phyloP scores from a whole-genome alignment of 2,797 vertebrate genomes.

The Acipenser ruthenus region DNA sequence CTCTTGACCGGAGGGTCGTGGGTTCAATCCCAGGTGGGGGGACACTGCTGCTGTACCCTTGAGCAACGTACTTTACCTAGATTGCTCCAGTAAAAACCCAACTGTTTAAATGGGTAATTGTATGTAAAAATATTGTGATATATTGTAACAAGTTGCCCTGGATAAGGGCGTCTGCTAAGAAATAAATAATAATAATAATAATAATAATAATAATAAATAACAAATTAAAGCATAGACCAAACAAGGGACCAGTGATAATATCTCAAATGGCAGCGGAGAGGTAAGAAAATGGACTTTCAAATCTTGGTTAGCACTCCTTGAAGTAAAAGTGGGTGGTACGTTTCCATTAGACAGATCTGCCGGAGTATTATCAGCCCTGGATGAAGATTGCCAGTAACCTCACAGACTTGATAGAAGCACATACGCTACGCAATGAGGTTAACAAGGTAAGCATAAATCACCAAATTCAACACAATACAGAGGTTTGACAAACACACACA shows the following conservation, averaged over 20 bases:
- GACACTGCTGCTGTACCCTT: too few relatives aligned
- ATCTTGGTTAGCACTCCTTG: neutral
- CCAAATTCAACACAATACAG: neutral
- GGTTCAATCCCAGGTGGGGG: too few relatives aligned
- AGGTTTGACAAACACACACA: neutral
- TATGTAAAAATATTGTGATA: too few relatives aligned
- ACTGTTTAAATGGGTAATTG: too few relatives aligned
- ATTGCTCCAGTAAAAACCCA: too few relatives aligned
- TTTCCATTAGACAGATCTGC: constrained; percentile 62
- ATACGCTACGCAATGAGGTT: constrained; percentile 53
- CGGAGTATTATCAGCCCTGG: constrained; percentile 72
- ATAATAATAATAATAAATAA: neutral
- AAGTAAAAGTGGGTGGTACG: neutral
- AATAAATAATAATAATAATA: too few relatives aligned
- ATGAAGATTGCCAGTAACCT: constrained; percentile 68
- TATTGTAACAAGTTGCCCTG: too few relatives aligned
- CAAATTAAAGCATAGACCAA: neutral
- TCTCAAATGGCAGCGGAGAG: too few relatives aligned
- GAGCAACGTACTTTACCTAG: too few relatives aligned
- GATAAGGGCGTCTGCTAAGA: too few relatives aligned
- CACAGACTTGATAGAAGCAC: constrained; percentile 58
- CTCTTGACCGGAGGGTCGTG: too few relatives aligned
- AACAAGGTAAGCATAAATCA: constrained; percentile 49
- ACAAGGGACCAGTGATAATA: too few relatives aligned
- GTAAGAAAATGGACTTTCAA: neutral